phyloP scores from a whole-genome alignment of 64 coral and sea anemone genomes.

The Actinia equina region DNA sequence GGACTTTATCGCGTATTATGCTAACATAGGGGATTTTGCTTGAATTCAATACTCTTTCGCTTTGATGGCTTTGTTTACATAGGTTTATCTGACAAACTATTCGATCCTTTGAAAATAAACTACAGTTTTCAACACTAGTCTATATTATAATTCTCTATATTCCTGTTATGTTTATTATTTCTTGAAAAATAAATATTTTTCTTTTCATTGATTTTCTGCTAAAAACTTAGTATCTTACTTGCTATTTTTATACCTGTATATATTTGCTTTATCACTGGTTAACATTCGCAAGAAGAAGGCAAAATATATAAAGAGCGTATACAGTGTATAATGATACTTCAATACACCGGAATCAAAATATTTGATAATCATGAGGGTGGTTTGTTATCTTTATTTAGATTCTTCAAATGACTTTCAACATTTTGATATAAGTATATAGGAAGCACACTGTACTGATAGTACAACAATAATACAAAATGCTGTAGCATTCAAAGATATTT shows the following conservation, averaged over 20 bases:
- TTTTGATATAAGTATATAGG: no score
- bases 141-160: neutral
- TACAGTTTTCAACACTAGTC: neutral
- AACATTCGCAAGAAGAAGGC: neutral
- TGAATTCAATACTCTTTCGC: neutral
- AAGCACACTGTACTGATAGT: no score
- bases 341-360: neutral
- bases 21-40: neutral
- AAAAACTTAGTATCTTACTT: no score
- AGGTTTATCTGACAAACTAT: neutral
- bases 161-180: neutral
- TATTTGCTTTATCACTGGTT: no score
- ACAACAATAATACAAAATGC: no score
- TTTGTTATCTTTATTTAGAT: neutral
- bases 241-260: no score
- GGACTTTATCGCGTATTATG: neutral
- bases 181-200: no score
- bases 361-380: neutral
- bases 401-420: neutral
- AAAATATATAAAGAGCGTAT: no score
- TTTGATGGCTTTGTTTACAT: slow-evolving; percentile 8
- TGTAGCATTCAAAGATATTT: no score
- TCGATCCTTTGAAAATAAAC: neutral
- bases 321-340: no score
- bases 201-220: no score